Base-by-base conservation (phyloP, 2,797 vertebrate genomes). In the Euphonia xanthogaster region DNA sequence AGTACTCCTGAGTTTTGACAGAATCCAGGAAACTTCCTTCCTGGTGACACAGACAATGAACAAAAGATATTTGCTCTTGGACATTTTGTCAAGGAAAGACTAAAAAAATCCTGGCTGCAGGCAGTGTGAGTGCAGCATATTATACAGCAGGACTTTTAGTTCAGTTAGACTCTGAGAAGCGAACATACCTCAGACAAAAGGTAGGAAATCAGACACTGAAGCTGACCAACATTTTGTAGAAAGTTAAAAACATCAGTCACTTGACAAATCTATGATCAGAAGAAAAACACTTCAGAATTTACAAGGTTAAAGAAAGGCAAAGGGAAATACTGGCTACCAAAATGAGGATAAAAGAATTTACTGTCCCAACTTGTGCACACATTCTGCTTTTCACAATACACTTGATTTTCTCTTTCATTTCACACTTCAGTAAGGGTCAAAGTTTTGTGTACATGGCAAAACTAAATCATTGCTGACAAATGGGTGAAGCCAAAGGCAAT, bases 391-490 rank as follows among this genome's bases (percentile, higher is more conserved):
- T 54, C 71, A 88, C n/a, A 63, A 89, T 8, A 67, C n/a, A 21
- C 47, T 87, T 61, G 2, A 73, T 62, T 61, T 92, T 91, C 72
- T 85, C 53, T 86, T 65, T 75, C 54, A 35, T 73, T 94, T 85
- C 61, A 66, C 3, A 3, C 71, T 28, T 82, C 57, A 71, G n/a
- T 35, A 76, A 63, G 0, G 25, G 74, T 85, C 71, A 80, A 85
- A 79, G 54, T 50, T 87, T 72, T 42, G 74, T 74, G 83, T 87
- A 71, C 48, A 44, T 3, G 35, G 78, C 28, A 6, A 68, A 95
- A 61, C 10, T 6, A 93, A 96, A 93, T 91, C 53, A 85, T 1
- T 74, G 78, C 39, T 93, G 77, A 95, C 90, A 94, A 96, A 85
- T 47, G 28, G n/a, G 74, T 31, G 65, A 83, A 87, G 67, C 48